Conservation (phyloP, 37 sponge, comb jelly and placozoan species). For the Spongia lamella region DNA sequence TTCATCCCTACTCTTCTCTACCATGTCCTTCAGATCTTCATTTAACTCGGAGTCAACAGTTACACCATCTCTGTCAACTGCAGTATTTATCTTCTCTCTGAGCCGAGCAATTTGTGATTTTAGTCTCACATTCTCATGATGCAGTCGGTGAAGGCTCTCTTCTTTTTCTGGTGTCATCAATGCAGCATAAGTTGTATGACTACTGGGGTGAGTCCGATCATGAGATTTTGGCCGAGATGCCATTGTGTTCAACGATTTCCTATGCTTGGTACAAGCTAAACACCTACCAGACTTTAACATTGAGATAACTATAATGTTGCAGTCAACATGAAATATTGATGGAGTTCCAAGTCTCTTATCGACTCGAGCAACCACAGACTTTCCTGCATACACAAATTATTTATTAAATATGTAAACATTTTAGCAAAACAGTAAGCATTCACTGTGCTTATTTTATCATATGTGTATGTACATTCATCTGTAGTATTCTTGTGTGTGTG, state of each 20-base stretch:
- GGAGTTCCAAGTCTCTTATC: no score
- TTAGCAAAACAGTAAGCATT: no score
- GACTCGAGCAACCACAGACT: no score
- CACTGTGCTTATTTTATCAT: no score
- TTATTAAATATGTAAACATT: no score
- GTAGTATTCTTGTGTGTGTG: no score
- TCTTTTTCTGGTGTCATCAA: neutral
- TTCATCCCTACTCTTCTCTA: no score
- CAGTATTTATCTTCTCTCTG: neutral
- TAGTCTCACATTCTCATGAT: conserved; percentile 1
- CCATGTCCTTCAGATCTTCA: conserved; percentile 5
- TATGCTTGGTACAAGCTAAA: neutral
- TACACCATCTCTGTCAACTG: conserved; percentile 2
- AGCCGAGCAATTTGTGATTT: neutral
- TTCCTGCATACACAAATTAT: no score
- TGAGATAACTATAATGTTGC: no score
- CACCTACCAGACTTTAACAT: neutral
- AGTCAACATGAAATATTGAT: no score
- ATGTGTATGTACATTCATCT: no score
- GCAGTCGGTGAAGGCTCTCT: neutral
- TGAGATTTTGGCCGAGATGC: conserved; percentile 6
- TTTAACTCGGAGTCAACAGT: neutral
- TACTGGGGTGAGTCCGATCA: conserved; percentile 5
- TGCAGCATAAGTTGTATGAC: conserved; percentile 1
- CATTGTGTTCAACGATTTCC: conserved; percentile 8